phyloP scores from a whole-genome alignment of 2,113 vertebrate genomes.

The Prinia subflava region DNA sequence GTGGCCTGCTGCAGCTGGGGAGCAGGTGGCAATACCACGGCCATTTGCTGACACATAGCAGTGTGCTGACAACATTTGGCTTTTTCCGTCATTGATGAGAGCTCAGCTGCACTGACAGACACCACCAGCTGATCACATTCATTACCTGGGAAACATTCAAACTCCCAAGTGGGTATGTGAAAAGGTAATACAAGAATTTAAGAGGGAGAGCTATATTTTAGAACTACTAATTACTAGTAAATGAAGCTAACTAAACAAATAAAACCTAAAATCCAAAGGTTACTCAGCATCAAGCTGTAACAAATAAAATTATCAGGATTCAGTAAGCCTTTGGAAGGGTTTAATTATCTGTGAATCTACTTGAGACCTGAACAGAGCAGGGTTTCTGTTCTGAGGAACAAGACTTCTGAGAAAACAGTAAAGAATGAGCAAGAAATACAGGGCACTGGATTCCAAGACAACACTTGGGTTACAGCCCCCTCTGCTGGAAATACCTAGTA shows the following conservation, averaged over 20 bases:
- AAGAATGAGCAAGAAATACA: background rate
- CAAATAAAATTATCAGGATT: background rate
- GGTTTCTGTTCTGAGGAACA: background rate
- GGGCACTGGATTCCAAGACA: background rate
- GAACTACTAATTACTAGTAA: background rate
- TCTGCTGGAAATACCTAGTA: background rate
- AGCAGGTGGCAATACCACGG: background rate
- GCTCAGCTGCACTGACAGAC: background rate
- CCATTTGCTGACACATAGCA: background rate
- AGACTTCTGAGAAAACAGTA: background rate
- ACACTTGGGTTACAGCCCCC: background rate
- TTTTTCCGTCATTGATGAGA: background rate
- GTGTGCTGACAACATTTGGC: background rate
- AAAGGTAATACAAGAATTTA: background rate
- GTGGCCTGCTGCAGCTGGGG: background rate
- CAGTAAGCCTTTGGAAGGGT: background rate
- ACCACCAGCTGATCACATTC: background rate
- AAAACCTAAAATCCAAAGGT: background rate
- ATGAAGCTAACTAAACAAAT: background rate
- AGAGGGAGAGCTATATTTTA: background rate
- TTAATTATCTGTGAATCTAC: background rate
- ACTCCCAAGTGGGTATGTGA: background rate
- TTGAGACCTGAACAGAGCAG: background rate
- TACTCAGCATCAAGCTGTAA: background rate
- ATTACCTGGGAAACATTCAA: background rate